Conservation (phyloP, 1,140 invertebrate species). For the Drosophila busckii region DNA sequence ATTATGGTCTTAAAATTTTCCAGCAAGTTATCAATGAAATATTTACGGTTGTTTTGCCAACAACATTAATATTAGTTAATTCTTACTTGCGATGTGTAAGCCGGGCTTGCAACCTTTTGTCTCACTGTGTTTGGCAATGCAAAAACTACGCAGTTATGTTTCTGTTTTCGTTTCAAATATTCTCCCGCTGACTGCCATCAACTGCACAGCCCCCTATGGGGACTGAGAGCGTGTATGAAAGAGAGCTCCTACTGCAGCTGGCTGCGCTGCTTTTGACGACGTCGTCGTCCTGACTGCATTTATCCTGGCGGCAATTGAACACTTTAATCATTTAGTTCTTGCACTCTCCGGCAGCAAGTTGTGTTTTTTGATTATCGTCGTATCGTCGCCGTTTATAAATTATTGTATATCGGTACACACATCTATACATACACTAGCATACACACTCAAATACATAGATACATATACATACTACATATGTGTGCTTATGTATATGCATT, state of each 20-base stretch:
- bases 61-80: too few species aligned
- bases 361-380: slow-evolving; percentile 78
- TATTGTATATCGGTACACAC: slow-evolving; percentile 73
- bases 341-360: slow-evolving; percentile 79
- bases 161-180: slow-evolving; percentile 30
- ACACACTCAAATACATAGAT: slow-evolving; percentile 41
- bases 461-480: slow-evolving; percentile 19
- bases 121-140: slow-evolving; percentile 28
- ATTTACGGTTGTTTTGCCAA: too few species aligned
- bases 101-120: not conserved
- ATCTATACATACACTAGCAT: too few species aligned
- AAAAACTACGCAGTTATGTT: slow-evolving; percentile 65
- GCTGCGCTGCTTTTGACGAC: slow-evolving; percentile 20
- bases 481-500: slow-evolving; percentile 28
- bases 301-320: slow-evolving; percentile 69
- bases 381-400: slow-evolving; percentile 74
- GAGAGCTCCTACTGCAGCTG: slow-evolving; percentile 22
- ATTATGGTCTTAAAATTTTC: not conserved
- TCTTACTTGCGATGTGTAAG: not conserved
- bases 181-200: slow-evolving; percentile 32
- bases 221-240: slow-evolving; percentile 3
- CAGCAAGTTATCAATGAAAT: too few species aligned
- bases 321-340: slow-evolving; percentile 79
- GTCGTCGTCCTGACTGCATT: slow-evolving; percentile 66
- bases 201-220: slow-evolving; percentile 39